Conservation (phyloP, 1,140 invertebrate species). For the Zaprionus vittiger region DNA sequence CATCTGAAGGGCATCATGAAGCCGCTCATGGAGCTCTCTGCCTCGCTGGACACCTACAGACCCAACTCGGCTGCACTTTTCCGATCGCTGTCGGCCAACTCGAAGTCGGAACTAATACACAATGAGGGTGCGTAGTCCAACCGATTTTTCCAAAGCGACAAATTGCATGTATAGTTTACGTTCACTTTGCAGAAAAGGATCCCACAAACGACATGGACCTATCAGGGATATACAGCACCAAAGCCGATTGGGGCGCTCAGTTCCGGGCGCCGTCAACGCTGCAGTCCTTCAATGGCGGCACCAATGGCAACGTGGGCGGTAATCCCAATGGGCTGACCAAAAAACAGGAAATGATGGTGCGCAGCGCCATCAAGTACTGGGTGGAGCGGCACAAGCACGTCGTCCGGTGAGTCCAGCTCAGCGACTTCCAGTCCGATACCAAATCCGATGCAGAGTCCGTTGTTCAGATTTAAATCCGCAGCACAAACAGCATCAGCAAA, state of each 20-base stretch:
- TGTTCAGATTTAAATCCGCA: constrained; percentile 19
- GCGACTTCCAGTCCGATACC: neutral
- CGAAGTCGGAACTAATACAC: constrained; percentile 85
- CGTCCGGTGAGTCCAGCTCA: constrained; percentile 87
- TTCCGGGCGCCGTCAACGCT: constrained; percentile 88
- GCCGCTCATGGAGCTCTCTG: constrained; percentile 92
- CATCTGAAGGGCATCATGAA: constrained; percentile 94
- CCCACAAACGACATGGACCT: constrained; percentile 86
- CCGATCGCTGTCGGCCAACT: constrained; percentile 86
- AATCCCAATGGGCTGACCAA: constrained; percentile 92
- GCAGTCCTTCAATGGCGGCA: constrained; percentile 85
- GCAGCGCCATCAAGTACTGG: constrained; percentile 94
- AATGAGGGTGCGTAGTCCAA: constrained; percentile 84
- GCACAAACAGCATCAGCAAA: constrained; percentile 74
- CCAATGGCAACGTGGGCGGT: constrained; percentile 72
- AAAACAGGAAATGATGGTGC: constrained; percentile 92
- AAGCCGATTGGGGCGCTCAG: constrained; percentile 90
- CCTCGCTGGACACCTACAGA: constrained; percentile 91
- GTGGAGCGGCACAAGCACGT: constrained; percentile 94
- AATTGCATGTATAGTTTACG: constrained; percentile 21
- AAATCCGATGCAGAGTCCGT: neutral
- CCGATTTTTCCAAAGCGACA: neutral
- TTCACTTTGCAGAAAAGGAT: constrained; percentile 84
- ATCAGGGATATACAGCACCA: constrained; percentile 90
- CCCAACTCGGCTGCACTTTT: constrained; percentile 92